These are phyloP conservation scores for Maccullochella peelii DNA, from an alignment of 2,113 vertebrate species.

Conservation along the genomic window DNA sequence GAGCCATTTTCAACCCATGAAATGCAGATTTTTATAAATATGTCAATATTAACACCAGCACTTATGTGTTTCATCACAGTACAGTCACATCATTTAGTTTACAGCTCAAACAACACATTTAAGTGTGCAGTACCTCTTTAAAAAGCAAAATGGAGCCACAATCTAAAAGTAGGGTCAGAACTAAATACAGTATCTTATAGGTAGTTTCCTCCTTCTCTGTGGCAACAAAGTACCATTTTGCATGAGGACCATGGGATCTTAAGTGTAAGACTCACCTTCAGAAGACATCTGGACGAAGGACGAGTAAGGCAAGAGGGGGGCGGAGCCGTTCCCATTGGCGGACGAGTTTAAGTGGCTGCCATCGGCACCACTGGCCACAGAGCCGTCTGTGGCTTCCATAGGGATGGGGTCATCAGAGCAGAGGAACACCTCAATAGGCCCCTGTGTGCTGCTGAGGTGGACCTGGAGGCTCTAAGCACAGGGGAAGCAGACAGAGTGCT, in stretches of 20 bases:
- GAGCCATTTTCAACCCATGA: too few relatives aligned
- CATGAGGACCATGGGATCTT: background rate
- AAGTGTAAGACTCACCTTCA: slow-evolving; percentile 62
- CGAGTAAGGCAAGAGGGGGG: background rate
- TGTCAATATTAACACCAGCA: too few relatives aligned
- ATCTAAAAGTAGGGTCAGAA: background rate
- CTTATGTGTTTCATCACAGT: too few relatives aligned
- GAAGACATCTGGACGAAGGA: slow-evolving; percentile 55
- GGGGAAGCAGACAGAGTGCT: background rate
- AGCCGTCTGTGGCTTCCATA: slow-evolving; percentile 80
- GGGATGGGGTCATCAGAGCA: slow-evolving; percentile 89
- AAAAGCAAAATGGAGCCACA: background rate
- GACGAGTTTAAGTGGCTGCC: slow-evolving; percentile 21
- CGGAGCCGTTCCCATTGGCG: background rate
- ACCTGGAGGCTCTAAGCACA: slow-evolving; percentile 89
- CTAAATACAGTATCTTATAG: background rate
- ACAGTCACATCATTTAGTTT: too few relatives aligned
- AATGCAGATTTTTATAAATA: too few relatives aligned
- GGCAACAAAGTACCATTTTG: background rate
- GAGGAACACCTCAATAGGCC: slow-evolving; percentile 94
- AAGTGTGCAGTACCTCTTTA: too few relatives aligned
- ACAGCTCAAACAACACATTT: too few relatives aligned
- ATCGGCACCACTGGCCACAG: slow-evolving; percentile 83
- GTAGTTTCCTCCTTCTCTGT: background rate
- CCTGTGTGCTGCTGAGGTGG: slow-evolving; percentile 92